Conservation (phyloP, 2,113 vertebrate species). For the Pseudorasbora parva region DNA sequence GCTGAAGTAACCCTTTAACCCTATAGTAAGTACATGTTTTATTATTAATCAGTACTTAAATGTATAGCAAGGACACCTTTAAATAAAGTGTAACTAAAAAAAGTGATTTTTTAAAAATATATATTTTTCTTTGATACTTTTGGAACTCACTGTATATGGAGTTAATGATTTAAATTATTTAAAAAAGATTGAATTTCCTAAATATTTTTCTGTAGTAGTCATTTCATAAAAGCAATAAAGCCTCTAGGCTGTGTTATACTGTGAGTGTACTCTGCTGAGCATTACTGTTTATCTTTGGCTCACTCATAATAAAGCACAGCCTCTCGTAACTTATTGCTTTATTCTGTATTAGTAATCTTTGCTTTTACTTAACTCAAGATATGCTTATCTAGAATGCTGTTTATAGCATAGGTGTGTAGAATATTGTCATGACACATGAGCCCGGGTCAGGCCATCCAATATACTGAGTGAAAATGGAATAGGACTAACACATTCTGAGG, state of each 20-base stretch:
- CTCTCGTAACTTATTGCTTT: background rate
- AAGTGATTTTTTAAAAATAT: too few relatives aligned
- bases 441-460: constrained; percentile 3
- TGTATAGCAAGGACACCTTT: too few relatives aligned
- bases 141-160: background rate
- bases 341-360: constrained; percentile 1
- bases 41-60: too few relatives aligned
- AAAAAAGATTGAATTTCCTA: background rate
- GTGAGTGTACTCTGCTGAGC: background rate
- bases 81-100: too few relatives aligned
- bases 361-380: constrained; percentile 24
- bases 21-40: too few relatives aligned
- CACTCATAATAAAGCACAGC: background rate
- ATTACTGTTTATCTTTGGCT: background rate
- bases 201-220: background rate
- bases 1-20: too few relatives aligned
- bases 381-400: constrained; percentile 28
- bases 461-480: background rate
- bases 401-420: constrained; percentile 3
- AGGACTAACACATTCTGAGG: background rate
- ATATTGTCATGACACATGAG: background rate
- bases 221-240: constrained; percentile 10
- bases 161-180: background rate
- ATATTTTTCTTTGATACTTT: background rate
- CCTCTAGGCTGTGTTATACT: background rate